Conservation (phyloP, 2,113 vertebrate genomes). For the Rhadina sibilatrix region DNA sequence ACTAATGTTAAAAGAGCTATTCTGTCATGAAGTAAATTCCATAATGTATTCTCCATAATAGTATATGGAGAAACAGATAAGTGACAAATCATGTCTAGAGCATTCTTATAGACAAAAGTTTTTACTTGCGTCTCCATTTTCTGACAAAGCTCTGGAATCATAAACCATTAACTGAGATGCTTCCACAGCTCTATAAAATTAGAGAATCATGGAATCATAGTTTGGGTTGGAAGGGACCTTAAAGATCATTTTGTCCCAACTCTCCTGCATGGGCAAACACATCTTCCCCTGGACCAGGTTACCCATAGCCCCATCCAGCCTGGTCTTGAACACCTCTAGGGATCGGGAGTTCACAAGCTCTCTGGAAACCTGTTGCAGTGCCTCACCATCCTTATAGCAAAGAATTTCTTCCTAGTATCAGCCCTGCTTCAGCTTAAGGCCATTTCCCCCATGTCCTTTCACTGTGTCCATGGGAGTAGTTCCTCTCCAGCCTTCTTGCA, state of each 20-base stretch:
- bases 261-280: not conserved
- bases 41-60: not conserved
- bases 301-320: not conserved
- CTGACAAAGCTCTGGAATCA: not conserved
- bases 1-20: not conserved
- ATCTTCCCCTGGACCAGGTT: not conserved
- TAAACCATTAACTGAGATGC: not conserved
- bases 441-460: not conserved
- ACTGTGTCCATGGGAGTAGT: not conserved
- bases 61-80: not conserved
- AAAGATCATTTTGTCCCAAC: not conserved
- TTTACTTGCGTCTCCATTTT: not conserved
- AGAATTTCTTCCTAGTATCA: not conserved
- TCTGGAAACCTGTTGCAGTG: not conserved
- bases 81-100: not conserved
- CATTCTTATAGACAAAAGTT: not conserved
- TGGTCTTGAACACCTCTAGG: not conserved
- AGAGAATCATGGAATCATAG: not conserved
- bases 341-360: accelerated
- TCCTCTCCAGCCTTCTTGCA: not conserved
- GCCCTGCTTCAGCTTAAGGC: not conserved
- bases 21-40: not conserved
- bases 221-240: not conserved
- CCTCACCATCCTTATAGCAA: not conserved
- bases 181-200: not conserved